phyloP scores from a whole-genome alignment of 2,888 invertebrate species.

The Drosophila infuscata region DNA sequence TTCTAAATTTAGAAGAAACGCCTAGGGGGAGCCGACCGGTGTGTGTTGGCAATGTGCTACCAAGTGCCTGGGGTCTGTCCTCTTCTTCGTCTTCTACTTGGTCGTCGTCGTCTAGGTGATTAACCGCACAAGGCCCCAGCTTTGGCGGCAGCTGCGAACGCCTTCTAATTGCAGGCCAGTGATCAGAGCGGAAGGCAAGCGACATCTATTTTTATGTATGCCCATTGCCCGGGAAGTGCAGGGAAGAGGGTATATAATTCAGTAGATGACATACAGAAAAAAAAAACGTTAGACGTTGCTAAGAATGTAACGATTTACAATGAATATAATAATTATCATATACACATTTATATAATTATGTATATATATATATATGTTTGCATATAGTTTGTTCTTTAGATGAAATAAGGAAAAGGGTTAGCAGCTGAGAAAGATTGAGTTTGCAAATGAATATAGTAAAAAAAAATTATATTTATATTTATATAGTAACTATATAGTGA shows the following conservation, averaged over 20 bases:
- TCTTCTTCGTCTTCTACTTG: constrained; percentile 13
- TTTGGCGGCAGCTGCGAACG: constrained; percentile 35
- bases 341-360: no score
- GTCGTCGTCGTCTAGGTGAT: constrained; percentile 60
- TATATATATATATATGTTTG: not conserved
- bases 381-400: not conserved
- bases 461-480: not conserved
- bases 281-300: not conserved
- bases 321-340: no score
- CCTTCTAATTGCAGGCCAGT: constrained; percentile 65
- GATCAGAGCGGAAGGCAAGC: constrained; percentile 37
- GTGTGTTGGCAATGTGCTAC: constrained; percentile 10
- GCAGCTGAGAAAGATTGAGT: not conserved
- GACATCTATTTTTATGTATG: constrained; percentile 67
- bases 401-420: not conserved
- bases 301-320: no score
- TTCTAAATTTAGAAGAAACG: constrained; percentile 73
- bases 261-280: constrained; percentile 17
- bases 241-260: constrained; percentile 19
- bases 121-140: constrained; percentile 64
- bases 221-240: constrained; percentile 20
- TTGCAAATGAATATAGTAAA: not conserved
- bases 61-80: constrained; percentile 39
- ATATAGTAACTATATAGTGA: not conserved
- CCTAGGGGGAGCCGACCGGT: constrained; percentile 36